Evolutionary conservation across 2,888 invertebrate genomes (phyloP).

Genomic region (Zele albiditarsus): DNA sequence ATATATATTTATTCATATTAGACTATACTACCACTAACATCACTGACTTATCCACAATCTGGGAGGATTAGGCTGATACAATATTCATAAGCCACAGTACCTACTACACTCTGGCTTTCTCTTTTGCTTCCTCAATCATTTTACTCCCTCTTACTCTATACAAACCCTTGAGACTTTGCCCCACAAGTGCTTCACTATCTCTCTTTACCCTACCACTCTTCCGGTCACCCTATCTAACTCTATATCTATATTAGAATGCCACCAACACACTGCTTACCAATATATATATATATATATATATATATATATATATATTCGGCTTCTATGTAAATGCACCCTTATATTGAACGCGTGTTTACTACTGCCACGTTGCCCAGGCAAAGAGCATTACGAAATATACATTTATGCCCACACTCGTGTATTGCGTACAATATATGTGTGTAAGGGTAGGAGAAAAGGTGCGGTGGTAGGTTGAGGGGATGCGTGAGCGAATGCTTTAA

Average conservation of each 20-base stretch:
- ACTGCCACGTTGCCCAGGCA: constrained; percentile 46
- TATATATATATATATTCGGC: constrained; percentile 54
- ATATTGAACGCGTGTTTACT: constrained; percentile 48
- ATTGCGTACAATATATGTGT: background rate
- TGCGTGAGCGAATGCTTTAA: background rate
- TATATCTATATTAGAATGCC: constrained; percentile 29
- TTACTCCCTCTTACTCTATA: constrained; percentile 45
- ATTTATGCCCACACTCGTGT: background rate
- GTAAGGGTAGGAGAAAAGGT: background rate
- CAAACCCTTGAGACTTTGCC: constrained; percentile 50
- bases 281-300: too few relatives aligned
- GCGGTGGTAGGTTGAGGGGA: background rate
- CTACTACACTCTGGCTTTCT: constrained; percentile 38
- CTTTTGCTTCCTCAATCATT: constrained; percentile 38
- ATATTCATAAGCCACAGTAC: constrained; percentile 66
- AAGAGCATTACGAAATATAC: constrained; percentile 51
- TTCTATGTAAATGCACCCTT: constrained; percentile 61
- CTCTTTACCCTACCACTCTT: constrained; percentile 31
- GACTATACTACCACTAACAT: constrained; percentile 49
- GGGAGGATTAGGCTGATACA: constrained; percentile 68
- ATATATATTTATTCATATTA: background rate
- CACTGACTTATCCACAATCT: constrained; percentile 68
- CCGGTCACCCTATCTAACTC: constrained; percentile 41
- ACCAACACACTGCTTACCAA: constrained; percentile 42
- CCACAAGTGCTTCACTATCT: constrained; percentile 38